Evolutionary conservation across 2,113 vertebrate species (phyloP).

Genomic region (Otocyon megalotis): DNA sequence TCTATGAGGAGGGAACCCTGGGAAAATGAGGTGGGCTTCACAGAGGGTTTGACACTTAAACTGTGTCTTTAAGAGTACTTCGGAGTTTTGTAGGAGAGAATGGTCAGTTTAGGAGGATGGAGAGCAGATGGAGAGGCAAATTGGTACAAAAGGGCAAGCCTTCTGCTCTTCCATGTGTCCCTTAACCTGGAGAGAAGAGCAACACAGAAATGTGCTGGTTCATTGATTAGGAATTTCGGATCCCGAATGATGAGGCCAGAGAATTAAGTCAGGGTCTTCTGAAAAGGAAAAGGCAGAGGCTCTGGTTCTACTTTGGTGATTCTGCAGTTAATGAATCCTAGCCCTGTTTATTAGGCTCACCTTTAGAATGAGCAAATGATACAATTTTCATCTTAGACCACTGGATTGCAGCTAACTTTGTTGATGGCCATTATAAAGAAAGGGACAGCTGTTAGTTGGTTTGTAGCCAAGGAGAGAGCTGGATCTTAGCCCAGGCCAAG

Average conservation of each 20-base stretch:
- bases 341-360: background rate
- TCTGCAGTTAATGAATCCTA: background rate
- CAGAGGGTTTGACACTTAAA: background rate
- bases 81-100: background rate
- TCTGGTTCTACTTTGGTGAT: background rate
- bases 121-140: background rate
- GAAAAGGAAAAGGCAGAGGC: background rate
- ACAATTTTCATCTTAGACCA: conserved; percentile 49
- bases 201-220: background rate
- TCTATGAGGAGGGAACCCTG: background rate
- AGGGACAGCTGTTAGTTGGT: conserved; percentile 70
- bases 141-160: background rate
- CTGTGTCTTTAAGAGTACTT: background rate
- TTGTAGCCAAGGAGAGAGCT: conserved; percentile 69
- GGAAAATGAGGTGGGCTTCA: background rate
- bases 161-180: background rate
- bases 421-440: conserved; percentile 70
- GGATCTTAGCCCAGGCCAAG: conserved; percentile 67
- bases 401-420: conserved; percentile 67
- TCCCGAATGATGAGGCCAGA: background rate
- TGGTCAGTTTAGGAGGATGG: background rate
- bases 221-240: background rate
- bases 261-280: background rate
- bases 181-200: background rate
- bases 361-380: conserved; percentile 56